Conservation (phyloP, 2,797 vertebrate genomes). For the Gymnopithys bicolor region DNA sequence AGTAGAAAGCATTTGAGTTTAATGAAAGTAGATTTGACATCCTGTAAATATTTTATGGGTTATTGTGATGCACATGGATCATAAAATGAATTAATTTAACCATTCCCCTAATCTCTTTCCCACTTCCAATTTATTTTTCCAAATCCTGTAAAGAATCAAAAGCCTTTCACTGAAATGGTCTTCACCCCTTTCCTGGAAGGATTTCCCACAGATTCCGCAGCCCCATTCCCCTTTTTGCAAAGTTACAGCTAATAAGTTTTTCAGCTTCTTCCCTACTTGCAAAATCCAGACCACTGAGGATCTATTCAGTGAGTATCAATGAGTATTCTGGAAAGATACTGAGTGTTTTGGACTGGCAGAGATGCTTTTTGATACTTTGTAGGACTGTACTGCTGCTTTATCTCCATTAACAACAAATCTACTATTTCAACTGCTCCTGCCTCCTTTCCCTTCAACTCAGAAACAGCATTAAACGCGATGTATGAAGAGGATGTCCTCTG, state of each 20-base stretch:
- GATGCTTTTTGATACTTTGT: neutral
- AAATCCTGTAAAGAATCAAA: neutral
- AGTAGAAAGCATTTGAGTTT: neutral
- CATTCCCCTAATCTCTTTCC: neutral
- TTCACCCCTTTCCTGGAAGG: neutral
- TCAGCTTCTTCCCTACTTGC: neutral
- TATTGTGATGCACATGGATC: neutral
- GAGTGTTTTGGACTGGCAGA: neutral
- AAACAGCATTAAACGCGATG: neutral
- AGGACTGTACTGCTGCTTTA: neutral
- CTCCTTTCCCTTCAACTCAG: neutral
- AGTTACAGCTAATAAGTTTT: neutral
- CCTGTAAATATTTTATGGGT: neutral
- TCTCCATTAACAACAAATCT: neutral
- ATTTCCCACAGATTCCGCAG: neutral
- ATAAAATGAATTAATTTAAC: neutral
- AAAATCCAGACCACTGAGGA: neutral
- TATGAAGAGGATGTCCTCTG: neutral
- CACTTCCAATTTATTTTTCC: neutral
- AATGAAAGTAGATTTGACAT: neutral
- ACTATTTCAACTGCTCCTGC: neutral
- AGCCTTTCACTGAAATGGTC: neutral
- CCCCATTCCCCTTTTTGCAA: neutral
- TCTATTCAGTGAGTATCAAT: neutral
- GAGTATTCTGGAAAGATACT: neutral